Base-by-base conservation (phyloP, 2,888 invertebrate genomes). In the Masnerella sp. region DNA sequence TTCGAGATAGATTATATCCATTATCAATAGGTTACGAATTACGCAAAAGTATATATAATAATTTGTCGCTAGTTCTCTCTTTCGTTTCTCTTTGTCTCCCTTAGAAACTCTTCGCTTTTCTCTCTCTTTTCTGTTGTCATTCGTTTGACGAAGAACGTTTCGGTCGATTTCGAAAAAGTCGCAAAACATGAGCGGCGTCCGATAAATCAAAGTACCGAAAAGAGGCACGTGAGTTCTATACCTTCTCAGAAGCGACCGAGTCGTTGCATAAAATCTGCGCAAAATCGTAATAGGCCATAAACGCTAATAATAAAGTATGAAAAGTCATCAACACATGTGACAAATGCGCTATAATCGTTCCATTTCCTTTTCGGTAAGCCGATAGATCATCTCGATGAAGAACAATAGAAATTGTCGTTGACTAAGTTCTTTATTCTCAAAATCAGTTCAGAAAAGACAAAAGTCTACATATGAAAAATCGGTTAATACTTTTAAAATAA, bases 281-380 rank as follows among this genome's bases (percentile, higher is more conserved):
- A 82, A 81, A 82, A 76, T 75, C 76, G 76, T 79, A 82, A 83
- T 85, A 84, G 82, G 82, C 81, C 83, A 79, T 82, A 81, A 81
- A 40, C 49, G 75, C 78, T 80, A 82, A 59, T 81, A 76, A 79
- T 83, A 84, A 82, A 80, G 81, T 84, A 84, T 82, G 79, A 79
- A 83, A 82, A 81, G 81, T 83, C 30, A 80, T 82, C 77, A 84
- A 83, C 82, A 81, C 79, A 84, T 81, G 79, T 77, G 80, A 82
- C 42, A 82, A 81, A 80, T 78, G 74, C 54, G 42, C 42, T 62
- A 51, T 54, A 40, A 61, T 58, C 34, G 28, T 45, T 49, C 7
- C 20, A 30, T 42, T 58, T 36, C 25, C 25, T 30, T 38, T 61
- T 30, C 20, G 38, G 36, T 68, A 51, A 52, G 56, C 51, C 67